Evolutionary conservation across 1,140 invertebrate species (phyloP).

Genomic region (Cylas formicarius): DNA sequence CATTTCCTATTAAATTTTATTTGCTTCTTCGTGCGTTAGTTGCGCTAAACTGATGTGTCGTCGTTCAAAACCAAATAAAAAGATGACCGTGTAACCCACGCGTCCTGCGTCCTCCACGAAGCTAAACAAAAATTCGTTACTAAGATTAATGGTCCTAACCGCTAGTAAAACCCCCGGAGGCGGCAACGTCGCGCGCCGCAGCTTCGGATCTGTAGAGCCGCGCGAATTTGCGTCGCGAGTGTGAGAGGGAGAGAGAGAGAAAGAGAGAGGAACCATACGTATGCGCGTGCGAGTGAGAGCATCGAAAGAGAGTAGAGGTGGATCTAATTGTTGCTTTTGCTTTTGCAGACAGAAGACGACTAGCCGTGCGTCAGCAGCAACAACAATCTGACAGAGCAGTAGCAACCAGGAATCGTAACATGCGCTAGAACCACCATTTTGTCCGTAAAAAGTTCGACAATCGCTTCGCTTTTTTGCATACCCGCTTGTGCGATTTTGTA

Average conservation of each 20-base stretch:
- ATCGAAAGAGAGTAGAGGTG: not conserved
- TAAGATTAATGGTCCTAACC: not conserved
- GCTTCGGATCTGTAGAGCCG: slow-evolving; percentile 4
- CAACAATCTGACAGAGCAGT: slow-evolving; percentile 17
- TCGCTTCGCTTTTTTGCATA: slow-evolving; percentile 39
- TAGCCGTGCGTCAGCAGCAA: slow-evolving; percentile 22
- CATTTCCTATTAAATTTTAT: too few species aligned
- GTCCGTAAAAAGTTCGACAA: slow-evolving; percentile 26
- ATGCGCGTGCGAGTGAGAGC: too few species aligned
- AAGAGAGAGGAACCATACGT: slow-evolving; percentile 1
- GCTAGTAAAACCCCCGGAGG: not conserved
- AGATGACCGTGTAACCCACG: too few species aligned
- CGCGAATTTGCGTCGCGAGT: not conserved
- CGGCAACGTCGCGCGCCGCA: slow-evolving; percentile 11
- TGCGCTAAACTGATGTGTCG: too few species aligned
- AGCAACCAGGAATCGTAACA: slow-evolving; percentile 35
- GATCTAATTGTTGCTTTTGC: slow-evolving; percentile 22
- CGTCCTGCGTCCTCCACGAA: too few species aligned
- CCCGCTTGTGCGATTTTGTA: slow-evolving; percentile 33
- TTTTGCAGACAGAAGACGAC: slow-evolving; percentile 27
- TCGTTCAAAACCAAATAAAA: too few species aligned
- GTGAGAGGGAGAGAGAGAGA: not conserved
- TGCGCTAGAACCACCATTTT: slow-evolving; percentile 34
- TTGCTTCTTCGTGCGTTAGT: too few species aligned
- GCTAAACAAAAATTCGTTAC: too few species aligned